Percentiles rank a stretch among this genome's conserved stretches.
phyloP scores from a whole-genome alignment of 2,113 vertebrate genomes.

The Ophiodon elongatus region DNA sequence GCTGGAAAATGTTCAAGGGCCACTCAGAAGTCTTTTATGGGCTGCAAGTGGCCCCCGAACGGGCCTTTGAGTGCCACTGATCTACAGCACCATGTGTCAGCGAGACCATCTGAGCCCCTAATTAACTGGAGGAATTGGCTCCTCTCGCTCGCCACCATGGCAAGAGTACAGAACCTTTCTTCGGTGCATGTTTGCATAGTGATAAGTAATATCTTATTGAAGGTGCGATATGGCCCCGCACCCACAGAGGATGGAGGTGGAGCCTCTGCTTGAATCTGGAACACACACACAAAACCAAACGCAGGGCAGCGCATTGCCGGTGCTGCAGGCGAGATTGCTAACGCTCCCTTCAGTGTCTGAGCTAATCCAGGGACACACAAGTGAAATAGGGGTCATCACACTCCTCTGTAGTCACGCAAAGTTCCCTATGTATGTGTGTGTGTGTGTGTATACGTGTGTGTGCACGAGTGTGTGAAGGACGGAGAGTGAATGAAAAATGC shows the following conservation, averaged over 20 bases:
- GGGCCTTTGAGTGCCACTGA: conserved; percentile 57
- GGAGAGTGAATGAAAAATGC: conserved; percentile 35
- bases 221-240: conserved; percentile 37
- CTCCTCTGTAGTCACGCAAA: conserved; percentile 35
- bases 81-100: conserved; percentile 55
- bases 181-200: conserved; percentile 56
- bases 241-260: conserved; percentile 14
- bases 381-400: conserved; percentile 60
- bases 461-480: conserved; percentile 19
- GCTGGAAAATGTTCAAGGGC: conserved; percentile 69
- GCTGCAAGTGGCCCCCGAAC: conserved; percentile 59
- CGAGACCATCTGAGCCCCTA: conserved; percentile 58
- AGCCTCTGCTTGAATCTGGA: conserved; percentile 31
- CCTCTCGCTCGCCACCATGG: conserved; percentile 28
- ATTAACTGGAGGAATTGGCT: conserved; percentile 66
- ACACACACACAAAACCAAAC: conserved; percentile 10
- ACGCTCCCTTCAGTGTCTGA: conserved; percentile 31
- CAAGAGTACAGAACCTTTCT: conserved; percentile 58
- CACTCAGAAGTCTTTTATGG: conserved; percentile 59
- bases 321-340: conserved; percentile 49
- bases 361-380: conserved; percentile 48
- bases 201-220: conserved; percentile 63
- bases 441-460: conserved; percentile 1
- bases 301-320: conserved; percentile 16
- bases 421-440: conserved; percentile 13